Base-by-base conservation (phyloP, 2,797 vertebrate species). In the Varecia variegata region DNA sequence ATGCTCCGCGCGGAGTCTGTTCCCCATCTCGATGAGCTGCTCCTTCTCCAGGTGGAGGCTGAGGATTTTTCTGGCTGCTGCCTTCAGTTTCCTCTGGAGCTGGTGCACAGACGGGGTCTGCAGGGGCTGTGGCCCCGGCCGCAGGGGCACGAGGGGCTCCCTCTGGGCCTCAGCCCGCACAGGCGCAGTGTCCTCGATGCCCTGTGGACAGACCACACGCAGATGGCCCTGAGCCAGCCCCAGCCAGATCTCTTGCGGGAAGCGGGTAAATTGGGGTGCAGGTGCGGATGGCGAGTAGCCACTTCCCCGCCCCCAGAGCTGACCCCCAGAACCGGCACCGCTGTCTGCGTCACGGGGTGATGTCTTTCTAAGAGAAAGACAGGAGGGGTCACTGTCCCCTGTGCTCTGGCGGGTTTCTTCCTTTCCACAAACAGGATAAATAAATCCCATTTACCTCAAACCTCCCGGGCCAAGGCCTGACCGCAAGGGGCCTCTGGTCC, bases 21-120 rank as follows among this genome's bases (percentile, higher is more conserved):
- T 99, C 95, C 99, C 98, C 97, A 99, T 98, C 96, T 99, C 99
- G 70, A 99, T 99, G 93, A 99, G 98, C 96, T 99, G 99, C 70
- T 97, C 99, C 89, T 99, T 99, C 95, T 99, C 99, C 87, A 97
- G 98, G 97, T 96, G 98, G 88, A 99, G 98, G 86, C 96, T 87
- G 43, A 98, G 98, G 67, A 99, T 99, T 88, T 98, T 98, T 50
- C 97, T 98, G 27, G 98, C 97, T 0, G 99, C 99, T 97, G 98
- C 98, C 95, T 98, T 99, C 88, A 99, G 98, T 88, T 99, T 99
- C 89, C 81, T 93, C 84, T 93, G 98, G 43, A 99, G 97, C 83
- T 87, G 92, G 45, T 30, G 80, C 43, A 93, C 80, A 23, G 93
- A 71, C 15, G 13, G 2, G 27, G 85, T 90, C 84, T 35, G 94